Evolutionary conservation across 2,113 vertebrate genomes (phyloP), one percentile per base, ranked within the genome.

Genomic region (Corythornis vintsioides): DNA sequence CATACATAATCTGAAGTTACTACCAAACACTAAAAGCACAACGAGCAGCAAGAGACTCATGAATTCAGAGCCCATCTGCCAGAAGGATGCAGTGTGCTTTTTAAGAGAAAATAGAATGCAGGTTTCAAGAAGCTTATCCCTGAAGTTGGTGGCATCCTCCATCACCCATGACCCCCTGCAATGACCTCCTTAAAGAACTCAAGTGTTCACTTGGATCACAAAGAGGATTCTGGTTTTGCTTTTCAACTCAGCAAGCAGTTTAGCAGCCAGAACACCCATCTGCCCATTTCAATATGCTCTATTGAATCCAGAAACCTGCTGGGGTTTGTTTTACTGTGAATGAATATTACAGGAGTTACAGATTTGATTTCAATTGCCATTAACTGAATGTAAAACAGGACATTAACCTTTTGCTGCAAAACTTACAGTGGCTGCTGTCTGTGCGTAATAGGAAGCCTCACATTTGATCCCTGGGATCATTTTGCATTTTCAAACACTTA

Each of bases 361-460:
- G 87, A 94, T 96, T 93, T 92, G n/a, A 92, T 92, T 96, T 94
- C 91, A 91, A 56, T 88, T 89, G 56, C 75, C 59, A 89, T 94
- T 93, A 93, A 73, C 63, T 18, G 82, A 85, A 92, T 67, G 60
- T 89, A 94, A 91, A 96, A n/a, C 92, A 95, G 82, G 78, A 81
- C 60, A 40, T 88, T 64, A 93, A 78, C 75, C 75, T 95, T 91
- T 80, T 83, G 73, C 77, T 76, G 84, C 77, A 86, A 87, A 82
- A 82, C 38, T 76, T 71, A 55, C 1, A 74, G 76, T 35, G n/a
- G 56, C 71, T 83, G 89, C 72, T 76, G 42, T 78, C 55, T 42
- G 25, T 9, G 56, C 1, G 2, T 74, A 89, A 89, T 35, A 60
- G 72, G 87, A 93, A 94, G 84, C 81, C 72, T 94, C 84, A 86